These are phyloP conservation scores for Clistopyga incitator DNA, from an alignment of 2,888 invertebrate genomes.

Conservation along the genomic window DNA sequence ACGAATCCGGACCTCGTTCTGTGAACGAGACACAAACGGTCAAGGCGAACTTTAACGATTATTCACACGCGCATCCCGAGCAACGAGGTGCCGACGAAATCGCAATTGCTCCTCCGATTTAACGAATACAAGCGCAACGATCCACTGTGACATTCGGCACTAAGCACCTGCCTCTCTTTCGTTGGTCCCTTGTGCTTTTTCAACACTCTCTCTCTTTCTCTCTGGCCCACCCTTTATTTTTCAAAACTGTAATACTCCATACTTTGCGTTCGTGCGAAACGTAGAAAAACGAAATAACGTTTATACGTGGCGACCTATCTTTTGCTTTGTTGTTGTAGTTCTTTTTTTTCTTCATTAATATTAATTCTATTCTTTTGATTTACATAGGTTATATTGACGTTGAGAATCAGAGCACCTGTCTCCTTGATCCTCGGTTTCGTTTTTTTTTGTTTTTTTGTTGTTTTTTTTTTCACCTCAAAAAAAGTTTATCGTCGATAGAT, in stretches of 20 bases:
- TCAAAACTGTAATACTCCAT: conserved; percentile 54
- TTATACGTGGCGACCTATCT: conserved; percentile 67
- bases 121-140: conserved; percentile 71
- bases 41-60: conserved; percentile 39
- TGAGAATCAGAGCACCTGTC: conserved; percentile 78
- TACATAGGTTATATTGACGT: conserved; percentile 73
- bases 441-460: too few species aligned
- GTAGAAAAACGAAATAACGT: conserved; percentile 70
- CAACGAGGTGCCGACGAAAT: conserved; percentile 26
- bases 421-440: conserved; percentile 68
- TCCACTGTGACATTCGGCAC: conserved; percentile 75
- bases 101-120: conserved; percentile 49
- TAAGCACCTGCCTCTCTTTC: conserved; percentile 69
- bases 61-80: conserved; percentile 5
- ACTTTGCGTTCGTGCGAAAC: conserved; percentile 63
- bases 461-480: conserved; percentile 64
- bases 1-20: conserved; percentile 40
- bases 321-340: conserved; percentile 60
- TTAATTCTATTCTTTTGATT: conserved; percentile 69
- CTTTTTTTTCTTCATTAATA: conserved; percentile 56
- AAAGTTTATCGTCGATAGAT: conserved; percentile 74
- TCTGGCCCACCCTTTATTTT: not conserved
- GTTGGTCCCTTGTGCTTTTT: conserved; percentile 80
- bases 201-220: conserved; percentile 48
- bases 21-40: conserved; percentile 41